Percentiles rank a stretch among this genome's conserved stretches.
Conservation (phyloP, 2,113 vertebrate species). For the Anguilla japonica region DNA sequence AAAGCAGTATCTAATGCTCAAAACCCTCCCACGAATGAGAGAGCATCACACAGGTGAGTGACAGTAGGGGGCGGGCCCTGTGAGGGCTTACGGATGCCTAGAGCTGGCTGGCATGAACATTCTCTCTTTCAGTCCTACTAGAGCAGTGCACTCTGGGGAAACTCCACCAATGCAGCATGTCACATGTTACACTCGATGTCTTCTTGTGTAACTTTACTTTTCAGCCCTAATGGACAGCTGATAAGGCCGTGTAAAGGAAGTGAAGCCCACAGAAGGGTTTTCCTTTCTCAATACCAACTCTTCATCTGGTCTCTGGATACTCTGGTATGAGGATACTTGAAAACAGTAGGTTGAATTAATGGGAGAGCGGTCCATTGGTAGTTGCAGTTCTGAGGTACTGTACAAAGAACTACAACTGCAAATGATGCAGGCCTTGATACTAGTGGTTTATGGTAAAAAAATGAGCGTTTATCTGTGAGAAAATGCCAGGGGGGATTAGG, state of each 20-base stretch:
- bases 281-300: background rate
- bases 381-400: conserved; percentile 20
- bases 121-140: background rate
- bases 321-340: conserved; percentile 4
- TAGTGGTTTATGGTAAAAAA: background rate
- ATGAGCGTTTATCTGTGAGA: conserved; percentile 34
- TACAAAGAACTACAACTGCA: conserved; percentile 23
- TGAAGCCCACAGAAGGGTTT: background rate
- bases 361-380: background rate
- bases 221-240: background rate
- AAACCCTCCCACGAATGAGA: background rate
- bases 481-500: conserved; percentile 57
- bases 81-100: background rate
- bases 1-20: background rate
- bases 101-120: background rate
- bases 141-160: background rate
- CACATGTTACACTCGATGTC: background rate
- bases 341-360: background rate
- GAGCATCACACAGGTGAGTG: background rate
- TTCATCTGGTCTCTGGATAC: too few relatives aligned
- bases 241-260: background rate
- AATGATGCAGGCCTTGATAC: background rate
- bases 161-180: background rate
- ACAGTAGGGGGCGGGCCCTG: background rate
- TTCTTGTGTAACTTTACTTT: background rate